Evolutionary conservation across 2,888 invertebrate genomes (phyloP).

Genomic region (Lordiphosa andalusiaca): DNA sequence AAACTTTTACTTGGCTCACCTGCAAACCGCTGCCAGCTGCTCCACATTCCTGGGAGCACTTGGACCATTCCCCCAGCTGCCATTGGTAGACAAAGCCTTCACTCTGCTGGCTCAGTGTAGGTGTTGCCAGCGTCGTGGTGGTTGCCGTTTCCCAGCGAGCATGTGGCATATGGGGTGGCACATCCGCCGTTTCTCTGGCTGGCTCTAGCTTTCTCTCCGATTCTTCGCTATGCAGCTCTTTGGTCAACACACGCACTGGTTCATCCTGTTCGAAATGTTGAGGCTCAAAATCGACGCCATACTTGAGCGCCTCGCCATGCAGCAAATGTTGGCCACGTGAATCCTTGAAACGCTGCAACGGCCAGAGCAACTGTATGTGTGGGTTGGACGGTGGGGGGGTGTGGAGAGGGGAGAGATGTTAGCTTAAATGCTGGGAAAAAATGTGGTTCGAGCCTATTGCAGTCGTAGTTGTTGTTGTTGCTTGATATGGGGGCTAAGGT

Average conservation of each 20-base stretch:
- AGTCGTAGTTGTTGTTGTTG: conserved; percentile 21
- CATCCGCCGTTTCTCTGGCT: conserved; percentile 21
- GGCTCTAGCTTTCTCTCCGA: conserved; percentile 9
- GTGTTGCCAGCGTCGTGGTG: conserved; percentile 28
- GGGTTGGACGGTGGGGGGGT: too few relatives aligned
- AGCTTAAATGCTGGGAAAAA: conserved; percentile 18
- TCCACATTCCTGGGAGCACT: conserved; percentile 91
- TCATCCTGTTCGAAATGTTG: conserved; percentile 76
- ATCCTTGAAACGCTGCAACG: conserved; percentile 88
- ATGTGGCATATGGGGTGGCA: conserved; percentile 69
- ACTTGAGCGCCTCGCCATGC: conserved; percentile 80
- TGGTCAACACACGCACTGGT: conserved; percentile 52
- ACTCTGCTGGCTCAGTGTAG: conserved; percentile 35
- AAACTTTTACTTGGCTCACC: conserved; percentile 56
- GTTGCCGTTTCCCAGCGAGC: conserved; percentile 69
- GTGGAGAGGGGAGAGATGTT: conserved; percentile 30
- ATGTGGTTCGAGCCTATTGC: conserved; percentile 12
- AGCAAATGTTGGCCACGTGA: conserved; percentile 87
- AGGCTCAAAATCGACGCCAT: conserved; percentile 79
- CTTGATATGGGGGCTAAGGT: conserved; percentile 36
- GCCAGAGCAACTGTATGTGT: conserved; percentile 87
- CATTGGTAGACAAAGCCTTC: conserved; percentile 86
- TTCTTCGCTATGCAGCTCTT: conserved; percentile 53
- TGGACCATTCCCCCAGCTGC: conserved; percentile 92
- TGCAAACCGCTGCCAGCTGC: conserved; percentile 83